Percentiles rank a stretch among this genome's conserved stretches.
Conservation (phyloP, 2,888 invertebrate species). For the Pyrocoelia pectoralis region DNA sequence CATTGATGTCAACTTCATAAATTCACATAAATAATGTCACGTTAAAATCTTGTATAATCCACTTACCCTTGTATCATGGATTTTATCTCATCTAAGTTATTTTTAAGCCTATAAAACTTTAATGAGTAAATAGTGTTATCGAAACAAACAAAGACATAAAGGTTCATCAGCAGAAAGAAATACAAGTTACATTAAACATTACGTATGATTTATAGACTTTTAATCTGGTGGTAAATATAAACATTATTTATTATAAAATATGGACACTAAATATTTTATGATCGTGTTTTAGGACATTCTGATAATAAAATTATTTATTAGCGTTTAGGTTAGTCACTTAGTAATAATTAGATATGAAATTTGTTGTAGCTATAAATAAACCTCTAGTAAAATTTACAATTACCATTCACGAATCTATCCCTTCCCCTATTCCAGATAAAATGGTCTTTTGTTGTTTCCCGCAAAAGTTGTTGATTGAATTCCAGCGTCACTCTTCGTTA, state of each 20-base stretch:
- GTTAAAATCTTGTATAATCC: conserved; percentile 2
- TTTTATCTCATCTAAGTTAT: neutral
- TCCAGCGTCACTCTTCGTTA: too few relatives aligned
- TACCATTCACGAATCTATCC: too few relatives aligned
- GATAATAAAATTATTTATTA: conserved; percentile 57
- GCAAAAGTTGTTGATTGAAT: too few relatives aligned
- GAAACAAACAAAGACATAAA: conserved; percentile 32
- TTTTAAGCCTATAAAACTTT: conserved; percentile 11
- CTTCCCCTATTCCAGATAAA: too few relatives aligned
- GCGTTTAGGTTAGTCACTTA: conserved; percentile 50
- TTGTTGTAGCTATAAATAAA: too few relatives aligned
- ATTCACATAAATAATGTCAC: too few relatives aligned
- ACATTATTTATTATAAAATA: conserved; percentile 58
- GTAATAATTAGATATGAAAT: conserved; percentile 21
- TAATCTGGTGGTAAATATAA: conserved; percentile 57
- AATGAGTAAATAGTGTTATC: conserved; percentile 27
- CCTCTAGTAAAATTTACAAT: too few relatives aligned
- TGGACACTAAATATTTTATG: conserved; percentile 56
- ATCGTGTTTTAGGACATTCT: conserved; percentile 54
- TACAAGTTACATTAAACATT: conserved; percentile 49
- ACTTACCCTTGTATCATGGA: neutral
- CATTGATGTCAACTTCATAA: too few relatives aligned
- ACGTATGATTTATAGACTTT: conserved; percentile 55
- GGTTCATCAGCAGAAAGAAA: conserved; percentile 33
- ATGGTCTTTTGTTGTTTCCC: too few relatives aligned